Evolutionary conservation across 2,888 invertebrate species (phyloP), one percentile per base, ranked within the genome.

Genomic region (Miltochrista miniata): DNA sequence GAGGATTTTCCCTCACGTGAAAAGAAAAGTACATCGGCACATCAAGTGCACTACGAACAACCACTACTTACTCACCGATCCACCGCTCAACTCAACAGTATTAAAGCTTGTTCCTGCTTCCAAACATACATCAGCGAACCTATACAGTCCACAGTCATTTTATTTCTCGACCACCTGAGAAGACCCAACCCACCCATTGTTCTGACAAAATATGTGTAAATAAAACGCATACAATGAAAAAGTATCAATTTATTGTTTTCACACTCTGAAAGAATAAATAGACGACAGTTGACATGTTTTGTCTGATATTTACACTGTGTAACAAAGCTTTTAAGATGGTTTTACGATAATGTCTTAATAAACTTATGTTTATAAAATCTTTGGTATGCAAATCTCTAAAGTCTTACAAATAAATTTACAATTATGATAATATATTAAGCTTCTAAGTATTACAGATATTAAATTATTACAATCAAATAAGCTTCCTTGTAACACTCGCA

Each of bases 191-290:
- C n/a, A n/a, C n/a, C n/a, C n/a, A n/a, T n/a, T n/a, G n/a, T n/a
- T 24, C 18, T 24, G 18, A 24, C 18, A 24, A 24, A 24, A 24
- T 4, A 24, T 24, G 2, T 24, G 18, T 4, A 24, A 72, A 68
- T 72, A 76, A 76, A 63, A 65, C 49, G 13, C 45, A 48, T 44
- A 13, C 50, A 61, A 59, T 82, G 78, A 68, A 89, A 90, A 90
- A 90, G 88, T 90, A 89, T 83, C 89, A 90, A 90, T 90, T 89
- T 90, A 90, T 85, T 85, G 72, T 83, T 78, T 76, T 65, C 85
- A 86, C 85, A 80, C 85, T 77, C 76, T 72, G 73, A 78, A 75
- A 77, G 77, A 69, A 78, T 72, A 72, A 72, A 72, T 68, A 71
- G 66, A 74, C 72, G 72, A 73, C 71, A 68, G 49, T 48, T 51